Base-by-base conservation (phyloP, 2,113 vertebrate genomes). In the Mastomys coucha region DNA sequence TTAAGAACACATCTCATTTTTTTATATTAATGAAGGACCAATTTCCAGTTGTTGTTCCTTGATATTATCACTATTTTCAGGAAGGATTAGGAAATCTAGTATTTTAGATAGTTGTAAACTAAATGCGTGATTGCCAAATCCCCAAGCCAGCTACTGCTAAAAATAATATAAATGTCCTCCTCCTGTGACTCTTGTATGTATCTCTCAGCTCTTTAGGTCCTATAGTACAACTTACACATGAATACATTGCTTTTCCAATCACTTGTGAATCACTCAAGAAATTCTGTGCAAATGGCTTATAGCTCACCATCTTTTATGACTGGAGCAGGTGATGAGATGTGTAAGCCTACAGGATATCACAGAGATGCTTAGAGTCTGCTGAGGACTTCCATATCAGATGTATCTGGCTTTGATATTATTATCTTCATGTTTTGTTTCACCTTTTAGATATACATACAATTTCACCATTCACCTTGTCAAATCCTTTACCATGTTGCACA, bases 391-490 rank as follows among this genome's bases (percentile, higher is more conserved):
- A 36, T 24, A 39, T 11, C 75, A 53, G 12, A 42, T 56, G 22
- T 0, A 1, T 75, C 70, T 56, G 9, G 9, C 63, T 56, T 26
- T 7, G 31, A 72, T 36, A 16, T 16, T 8, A 51, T 80, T 89
- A 63, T 4, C 51, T 70, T 75, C 16, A 53, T 20, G 8, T 67
- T 0, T 31, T 91, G 56, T 70, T 93, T 95, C 65, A 65, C 39
- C 85, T 78, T 84, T 86, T 92, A 31, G 31, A 3, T 53, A 56
- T 16, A 95, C 33, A 69, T 73, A 80, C 9, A 78, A 22, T 92
- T 97, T 96, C 82, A 94, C 49, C 20, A 89, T 33, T 78, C 56
- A 88, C 36, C 75, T 36, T 81, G 76, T 88, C 80, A 70, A 85
- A 88, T 84, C 42, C 72, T 93, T 97, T 93, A 56, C 7, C 19